Evolutionary conservation across 2,797 vertebrate genomes (phyloP), one percentile per base, ranked within the genome.

Genomic region (Kryptopterus vitreolus): DNA sequence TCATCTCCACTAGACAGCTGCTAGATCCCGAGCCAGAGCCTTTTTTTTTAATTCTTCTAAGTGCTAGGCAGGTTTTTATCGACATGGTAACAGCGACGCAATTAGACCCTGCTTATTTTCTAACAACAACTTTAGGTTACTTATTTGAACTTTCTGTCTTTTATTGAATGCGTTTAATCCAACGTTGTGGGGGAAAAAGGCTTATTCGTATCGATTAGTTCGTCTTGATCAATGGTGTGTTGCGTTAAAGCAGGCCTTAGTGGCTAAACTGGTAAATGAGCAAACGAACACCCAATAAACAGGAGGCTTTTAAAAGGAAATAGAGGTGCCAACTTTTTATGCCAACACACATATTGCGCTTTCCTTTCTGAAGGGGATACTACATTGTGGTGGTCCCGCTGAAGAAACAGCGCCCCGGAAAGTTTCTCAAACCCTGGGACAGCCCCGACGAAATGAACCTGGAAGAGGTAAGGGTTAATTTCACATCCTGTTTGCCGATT

Each of bases 391-490:
- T 99, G 82, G 98, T 99, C 58, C 97, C 98, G 87, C 94, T 99
- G 91, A 99, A 98, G 93, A 99, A 98, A 85, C 96, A 96, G 87
- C 95, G 95, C 69, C 88, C 90, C 0, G 97, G 98, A 81, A 99
- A 99, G 90, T 98, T 99, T 89, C 90, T 95, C 88, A 99, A 98
- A 89, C 96, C 95, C 12, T 98, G 95, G 96, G 96, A 98, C 86
- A 99, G 91, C 90, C 98, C 98, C 0, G 98, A 99, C 86, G 98
- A 99, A 90, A 99, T 99, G 98, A 97, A 99, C 89, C 89, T 99
- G 86, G 98, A 99, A 85, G 98, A 99, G 96, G 98, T 99, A 94
- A 94, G 0, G 86, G 65, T 46, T 26, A 24, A 46, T 35, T 24
- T 43, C 33, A 55, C 29, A 29, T 8, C 33, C 10, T 3, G 5